These are phyloP conservation scores for Rattus rattus DNA, from an alignment of 2,113 vertebrate genomes.

Conservation along the genomic window DNA sequence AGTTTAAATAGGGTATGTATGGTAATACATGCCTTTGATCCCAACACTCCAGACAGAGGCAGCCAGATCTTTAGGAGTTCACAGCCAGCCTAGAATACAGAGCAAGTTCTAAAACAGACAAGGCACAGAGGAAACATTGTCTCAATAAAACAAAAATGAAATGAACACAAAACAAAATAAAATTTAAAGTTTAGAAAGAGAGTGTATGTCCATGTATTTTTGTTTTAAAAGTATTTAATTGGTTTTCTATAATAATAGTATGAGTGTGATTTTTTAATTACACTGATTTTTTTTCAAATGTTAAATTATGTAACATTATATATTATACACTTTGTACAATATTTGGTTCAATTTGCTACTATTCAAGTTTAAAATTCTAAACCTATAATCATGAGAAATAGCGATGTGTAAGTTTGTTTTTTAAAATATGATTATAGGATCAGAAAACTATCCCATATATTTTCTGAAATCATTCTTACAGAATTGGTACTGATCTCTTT, in stretches of 20 bases:
- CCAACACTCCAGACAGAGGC: too few species aligned
- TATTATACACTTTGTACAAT: not conserved
- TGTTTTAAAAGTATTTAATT: not conserved
- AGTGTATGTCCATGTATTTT: not conserved
- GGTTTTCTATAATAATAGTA: not conserved
- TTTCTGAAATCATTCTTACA: not conserved
- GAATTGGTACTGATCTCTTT: not conserved
- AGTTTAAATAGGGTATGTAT: too few species aligned
- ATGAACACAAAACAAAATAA: too few species aligned
- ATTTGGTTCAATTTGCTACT: not conserved
- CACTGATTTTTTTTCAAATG: not conserved
- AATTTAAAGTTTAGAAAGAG: not conserved
- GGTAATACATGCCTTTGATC: too few species aligned
- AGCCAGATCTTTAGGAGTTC: too few species aligned
- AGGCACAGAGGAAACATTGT: too few species aligned
- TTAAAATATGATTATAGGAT: not conserved
- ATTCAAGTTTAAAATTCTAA: not conserved
- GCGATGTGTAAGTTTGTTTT: not conserved
- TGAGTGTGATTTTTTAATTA: not conserved
- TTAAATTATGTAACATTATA: too few species aligned
- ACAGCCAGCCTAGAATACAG: too few species aligned
- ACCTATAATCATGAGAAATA: not conserved
- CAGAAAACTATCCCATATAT: not conserved
- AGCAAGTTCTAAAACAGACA: too few species aligned
- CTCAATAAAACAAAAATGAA: too few species aligned